Percentiles rank a stretch among this genome's conserved stretches.
phyloP scores from a whole-genome alignment of 1,140 invertebrate species.

The Polyergus mexicanus region DNA sequence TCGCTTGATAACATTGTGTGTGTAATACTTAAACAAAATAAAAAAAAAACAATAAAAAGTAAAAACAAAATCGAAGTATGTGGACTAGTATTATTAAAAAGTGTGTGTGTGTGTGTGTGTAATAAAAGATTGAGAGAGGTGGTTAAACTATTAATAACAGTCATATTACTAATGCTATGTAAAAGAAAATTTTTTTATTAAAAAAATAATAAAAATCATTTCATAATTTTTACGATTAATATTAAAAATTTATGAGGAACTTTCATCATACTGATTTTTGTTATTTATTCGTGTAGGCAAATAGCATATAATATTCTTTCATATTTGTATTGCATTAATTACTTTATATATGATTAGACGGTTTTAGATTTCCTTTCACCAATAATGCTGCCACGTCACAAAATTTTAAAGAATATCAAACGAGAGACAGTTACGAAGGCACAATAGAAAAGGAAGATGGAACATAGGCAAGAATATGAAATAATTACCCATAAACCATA shows the following conservation, averaged over 20 bases:
- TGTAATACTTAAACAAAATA: background rate
- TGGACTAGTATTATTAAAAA: background rate
- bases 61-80: background rate
- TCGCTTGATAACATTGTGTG: too few relatives aligned
- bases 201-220: background rate
- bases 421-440: constrained; percentile 49
- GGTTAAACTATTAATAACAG: too few relatives aligned
- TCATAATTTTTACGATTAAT: constrained; percentile 11
- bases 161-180: background rate
- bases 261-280: background rate
- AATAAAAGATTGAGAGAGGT: background rate
- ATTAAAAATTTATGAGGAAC: constrained; percentile 2
- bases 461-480: constrained; percentile 54
- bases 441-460: constrained; percentile 53
- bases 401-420: constrained; percentile 1
- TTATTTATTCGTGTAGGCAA: background rate
- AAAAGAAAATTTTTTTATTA: background rate
- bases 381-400: background rate
- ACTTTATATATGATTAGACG: background rate
- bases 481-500: constrained; percentile 76
- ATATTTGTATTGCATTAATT: background rate
- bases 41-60: background rate
- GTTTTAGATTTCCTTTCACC: background rate
- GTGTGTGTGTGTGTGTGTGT: background rate
- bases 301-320: background rate